Percentiles rank a stretch among this genome's conserved stretches.
Evolutionary conservation across 2,888 invertebrate species (phyloP).

Genomic region (Cephus pulcher): DNA sequence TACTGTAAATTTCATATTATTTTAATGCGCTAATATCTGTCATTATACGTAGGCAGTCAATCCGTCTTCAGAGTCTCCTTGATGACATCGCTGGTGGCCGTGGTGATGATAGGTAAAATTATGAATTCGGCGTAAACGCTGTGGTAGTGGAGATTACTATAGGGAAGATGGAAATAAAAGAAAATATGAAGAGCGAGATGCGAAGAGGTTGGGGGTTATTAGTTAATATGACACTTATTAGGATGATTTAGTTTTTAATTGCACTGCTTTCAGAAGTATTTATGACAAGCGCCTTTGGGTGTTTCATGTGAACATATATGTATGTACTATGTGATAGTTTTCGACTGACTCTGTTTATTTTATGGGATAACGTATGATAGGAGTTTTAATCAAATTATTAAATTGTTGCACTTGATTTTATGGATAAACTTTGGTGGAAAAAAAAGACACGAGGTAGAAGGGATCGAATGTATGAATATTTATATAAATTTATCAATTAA

Average conservation of each 20-base stretch:
- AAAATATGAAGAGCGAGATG: not conserved
- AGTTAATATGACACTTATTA: not conserved
- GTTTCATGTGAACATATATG: not conserved
- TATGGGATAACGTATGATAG: not conserved
- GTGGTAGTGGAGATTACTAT: not conserved
- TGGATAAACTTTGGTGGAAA: not conserved
- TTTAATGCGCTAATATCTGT: not conserved
- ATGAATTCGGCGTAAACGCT: not conserved
- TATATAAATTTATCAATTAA: not conserved
- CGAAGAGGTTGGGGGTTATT: not conserved
- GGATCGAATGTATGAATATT: not conserved
- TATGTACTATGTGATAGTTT: not conserved
- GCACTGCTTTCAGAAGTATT: not conserved
- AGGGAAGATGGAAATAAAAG: not conserved
- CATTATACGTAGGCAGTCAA: conserved; percentile 27
- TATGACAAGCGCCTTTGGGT: not conserved
- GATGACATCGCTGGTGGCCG: conserved; percentile 19
- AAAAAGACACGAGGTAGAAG: not conserved
- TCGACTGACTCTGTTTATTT: not conserved
- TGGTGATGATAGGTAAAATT: conserved; percentile 26
- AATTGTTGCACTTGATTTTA: not conserved
- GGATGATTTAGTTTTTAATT: not conserved
- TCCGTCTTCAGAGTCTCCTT: conserved; percentile 26
- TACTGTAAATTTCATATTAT: not conserved
- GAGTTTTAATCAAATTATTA: not conserved